These are phyloP conservation scores for Strongylocentrotus purpuratus DNA, from an alignment of 35 echinoderm and acorn worm species.

Conservation along the genomic window DNA sequence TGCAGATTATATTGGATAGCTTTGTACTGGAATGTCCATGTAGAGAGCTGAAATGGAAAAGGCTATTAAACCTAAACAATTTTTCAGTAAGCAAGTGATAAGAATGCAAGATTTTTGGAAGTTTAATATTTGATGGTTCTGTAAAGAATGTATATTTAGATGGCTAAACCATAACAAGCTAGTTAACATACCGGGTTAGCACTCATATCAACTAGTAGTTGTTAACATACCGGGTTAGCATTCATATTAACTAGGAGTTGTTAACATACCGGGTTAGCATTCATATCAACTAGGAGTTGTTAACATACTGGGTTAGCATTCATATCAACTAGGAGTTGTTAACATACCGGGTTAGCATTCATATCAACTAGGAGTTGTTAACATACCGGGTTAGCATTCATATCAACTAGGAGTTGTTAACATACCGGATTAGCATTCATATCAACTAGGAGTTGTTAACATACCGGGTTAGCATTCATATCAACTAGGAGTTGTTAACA, in stretches of 20 bases:
- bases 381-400: slow-evolving; percentile 79
- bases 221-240: slow-evolving; percentile 65
- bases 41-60: no score
- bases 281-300: slow-evolving; percentile 85
- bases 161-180: no score
- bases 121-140: no score
- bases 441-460: slow-evolving; percentile 80
- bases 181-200: slow-evolving; percentile 23
- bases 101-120: no score
- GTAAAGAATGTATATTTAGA: no score
- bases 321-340: slow-evolving; percentile 86
- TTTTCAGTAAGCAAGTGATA: no score
- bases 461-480: slow-evolving; percentile 78
- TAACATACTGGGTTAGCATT: slow-evolving; percentile 71
- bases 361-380: slow-evolving; percentile 84
- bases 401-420: slow-evolving; percentile 81
- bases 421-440: slow-evolving; percentile 80
- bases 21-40: no score
- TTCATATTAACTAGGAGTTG: slow-evolving; percentile 89
- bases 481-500: slow-evolving; percentile 65
- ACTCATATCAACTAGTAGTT: slow-evolving; percentile 86
- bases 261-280: slow-evolving; percentile 69
- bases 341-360: slow-evolving; percentile 74
- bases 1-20: no score
- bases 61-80: no score